Conservation (phyloP, 1,140 invertebrate species). For the Drosophila serrata region DNA sequence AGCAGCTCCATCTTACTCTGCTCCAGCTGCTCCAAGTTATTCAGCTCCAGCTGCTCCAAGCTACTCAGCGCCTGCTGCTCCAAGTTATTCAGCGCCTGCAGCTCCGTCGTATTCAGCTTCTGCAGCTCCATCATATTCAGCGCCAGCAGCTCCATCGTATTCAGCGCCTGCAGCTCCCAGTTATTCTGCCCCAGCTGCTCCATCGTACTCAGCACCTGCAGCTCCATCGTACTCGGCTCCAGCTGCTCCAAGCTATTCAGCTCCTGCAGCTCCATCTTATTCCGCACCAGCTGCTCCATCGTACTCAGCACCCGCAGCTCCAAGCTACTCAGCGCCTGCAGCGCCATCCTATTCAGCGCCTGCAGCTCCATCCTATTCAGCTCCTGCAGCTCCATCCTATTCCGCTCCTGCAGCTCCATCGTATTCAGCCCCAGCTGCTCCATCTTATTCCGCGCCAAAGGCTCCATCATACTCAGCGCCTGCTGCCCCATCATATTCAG, state of each 20-base stretch:
- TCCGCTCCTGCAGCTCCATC: conserved; percentile 8
- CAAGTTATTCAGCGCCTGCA: conserved; percentile 30
- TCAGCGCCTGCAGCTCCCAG: conserved; percentile 24
- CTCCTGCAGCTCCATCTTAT: conserved; percentile 1
- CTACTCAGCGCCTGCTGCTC: conserved; percentile 25
- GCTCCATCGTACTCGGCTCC: conserved; percentile 26
- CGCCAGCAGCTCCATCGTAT: conserved; percentile 19
- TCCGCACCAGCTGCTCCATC: conserved; percentile 18
- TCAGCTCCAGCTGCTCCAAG: conserved; percentile 13
- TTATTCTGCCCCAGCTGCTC: conserved; percentile 23
- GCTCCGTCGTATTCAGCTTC: conserved; percentile 30
- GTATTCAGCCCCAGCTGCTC: conserved; percentile 14
- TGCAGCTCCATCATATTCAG: conserved; percentile 23
- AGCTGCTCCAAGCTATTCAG: background rate
- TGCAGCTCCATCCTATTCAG: background rate
- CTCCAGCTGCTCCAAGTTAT: background rate
- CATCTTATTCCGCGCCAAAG: conserved; percentile 24
- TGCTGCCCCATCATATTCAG: conserved; percentile 14
- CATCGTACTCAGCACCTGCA: conserved; percentile 32
- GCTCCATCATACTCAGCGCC: background rate
- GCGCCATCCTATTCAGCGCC: conserved; percentile 42
- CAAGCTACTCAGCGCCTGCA: conserved; percentile 28
- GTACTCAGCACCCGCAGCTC: conserved; percentile 27
- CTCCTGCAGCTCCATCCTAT: too few species aligned
- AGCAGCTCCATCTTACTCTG: conserved; percentile 13